phyloP scores from a whole-genome alignment of 1,140 invertebrate species.

The Drosophila sechellia region DNA sequence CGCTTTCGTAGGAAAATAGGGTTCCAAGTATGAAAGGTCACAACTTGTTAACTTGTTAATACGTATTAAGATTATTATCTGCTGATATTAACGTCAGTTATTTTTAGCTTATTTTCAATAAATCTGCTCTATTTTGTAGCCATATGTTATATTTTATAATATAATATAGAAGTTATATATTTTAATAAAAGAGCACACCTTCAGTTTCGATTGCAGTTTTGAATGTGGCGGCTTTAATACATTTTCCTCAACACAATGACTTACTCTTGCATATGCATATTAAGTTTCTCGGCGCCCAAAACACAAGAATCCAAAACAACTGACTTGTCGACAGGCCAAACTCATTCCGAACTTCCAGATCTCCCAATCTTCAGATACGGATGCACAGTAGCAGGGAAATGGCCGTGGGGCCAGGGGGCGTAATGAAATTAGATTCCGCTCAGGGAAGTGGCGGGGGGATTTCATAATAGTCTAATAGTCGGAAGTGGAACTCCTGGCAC shows the following conservation, averaged over 20 bases:
- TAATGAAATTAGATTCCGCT: conserved; percentile 46
- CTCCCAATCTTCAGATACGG: not conserved
- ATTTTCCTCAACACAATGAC: not conserved
- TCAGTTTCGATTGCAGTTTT: not conserved
- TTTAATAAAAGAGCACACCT: too few relatives aligned
- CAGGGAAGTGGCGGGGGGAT: conserved; percentile 7
- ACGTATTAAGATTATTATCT: too few relatives aligned
- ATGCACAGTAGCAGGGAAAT: conserved; percentile 1
- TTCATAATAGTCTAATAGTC: not conserved
- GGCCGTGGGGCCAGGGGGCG: not conserved
- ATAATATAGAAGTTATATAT: too few relatives aligned
- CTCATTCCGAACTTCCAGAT: not conserved
- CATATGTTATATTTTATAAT: too few relatives aligned
- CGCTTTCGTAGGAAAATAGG: too few relatives aligned
- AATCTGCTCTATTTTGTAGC: too few relatives aligned
- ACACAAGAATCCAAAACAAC: not conserved
- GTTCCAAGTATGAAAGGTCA: too few relatives aligned
- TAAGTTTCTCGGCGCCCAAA: not conserved
- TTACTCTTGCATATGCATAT: not conserved
- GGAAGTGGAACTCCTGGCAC: not conserved
- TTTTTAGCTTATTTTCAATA: too few relatives aligned
- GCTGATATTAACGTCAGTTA: too few relatives aligned
- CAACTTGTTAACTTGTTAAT: too few relatives aligned
- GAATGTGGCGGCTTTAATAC: not conserved
- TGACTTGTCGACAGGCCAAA: not conserved